A percentile compares a stretch with the other conserved stretches of the same genome.
phyloP scores from a whole-genome alignment of 2,888 invertebrate genomes.

The Melipona beecheii region DNA sequence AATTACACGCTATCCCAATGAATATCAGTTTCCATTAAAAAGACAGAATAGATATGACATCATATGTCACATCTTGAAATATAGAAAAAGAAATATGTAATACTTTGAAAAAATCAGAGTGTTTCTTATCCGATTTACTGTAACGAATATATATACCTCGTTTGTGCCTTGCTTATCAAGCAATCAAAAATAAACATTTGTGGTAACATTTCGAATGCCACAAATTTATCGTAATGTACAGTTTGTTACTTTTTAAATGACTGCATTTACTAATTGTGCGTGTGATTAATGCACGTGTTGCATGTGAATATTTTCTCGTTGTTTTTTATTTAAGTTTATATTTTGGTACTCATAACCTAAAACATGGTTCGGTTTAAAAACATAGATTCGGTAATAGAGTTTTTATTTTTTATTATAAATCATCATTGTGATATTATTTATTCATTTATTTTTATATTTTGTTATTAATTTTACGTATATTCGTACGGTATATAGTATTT shows the following conservation, averaged over 20 bases:
- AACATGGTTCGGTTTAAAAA: slow-evolving; percentile 89
- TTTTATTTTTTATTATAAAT: not conserved
- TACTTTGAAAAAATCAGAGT: too few relatives aligned
- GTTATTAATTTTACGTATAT: slow-evolving; percentile 33
- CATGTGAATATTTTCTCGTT: too few relatives aligned
- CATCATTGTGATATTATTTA: not conserved
- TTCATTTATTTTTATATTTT: not conserved
- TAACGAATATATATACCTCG: too few relatives aligned
- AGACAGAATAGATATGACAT: too few relatives aligned
- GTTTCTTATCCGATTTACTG: too few relatives aligned
- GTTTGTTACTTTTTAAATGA: not conserved
- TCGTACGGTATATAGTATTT: slow-evolving; percentile 87
- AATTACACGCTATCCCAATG: too few relatives aligned
- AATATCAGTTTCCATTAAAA: too few relatives aligned
- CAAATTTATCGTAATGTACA: not conserved
- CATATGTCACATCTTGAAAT: too few relatives aligned
- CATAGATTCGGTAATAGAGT: slow-evolving; percentile 77
- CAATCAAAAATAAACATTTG: slow-evolving; percentile 21
- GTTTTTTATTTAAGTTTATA: not conserved
- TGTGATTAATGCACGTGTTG: not conserved
- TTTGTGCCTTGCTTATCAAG: slow-evolving; percentile 20
- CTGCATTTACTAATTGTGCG: not conserved
- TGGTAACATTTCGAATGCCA: slow-evolving; percentile 28
- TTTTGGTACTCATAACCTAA: slow-evolving; percentile 60
- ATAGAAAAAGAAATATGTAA: too few relatives aligned